Evolutionary conservation across 2,888 invertebrate species (phyloP).

Genomic region (Pardosa pseudoannulata): DNA sequence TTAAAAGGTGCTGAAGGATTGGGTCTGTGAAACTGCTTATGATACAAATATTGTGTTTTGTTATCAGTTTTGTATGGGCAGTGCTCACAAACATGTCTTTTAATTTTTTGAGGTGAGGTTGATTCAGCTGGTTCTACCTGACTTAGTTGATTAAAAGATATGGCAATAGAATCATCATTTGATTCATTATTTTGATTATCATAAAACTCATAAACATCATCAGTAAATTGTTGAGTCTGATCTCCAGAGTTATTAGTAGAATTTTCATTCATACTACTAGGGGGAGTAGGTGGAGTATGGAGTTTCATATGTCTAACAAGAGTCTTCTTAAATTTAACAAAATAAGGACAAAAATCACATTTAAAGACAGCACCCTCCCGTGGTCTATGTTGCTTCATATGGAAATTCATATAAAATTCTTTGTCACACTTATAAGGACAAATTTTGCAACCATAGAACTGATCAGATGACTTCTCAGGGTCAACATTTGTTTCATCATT

Average conservation of each 20-base stretch:
- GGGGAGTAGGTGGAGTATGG: slow-evolving; percentile 77
- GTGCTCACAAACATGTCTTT: slow-evolving; percentile 83
- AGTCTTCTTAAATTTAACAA: slow-evolving; percentile 78
- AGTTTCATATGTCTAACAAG: slow-evolving; percentile 84
- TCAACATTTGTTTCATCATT: neutral
- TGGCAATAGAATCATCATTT: slow-evolving; percentile 79
- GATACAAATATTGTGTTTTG: slow-evolving; percentile 90
- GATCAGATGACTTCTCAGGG: neutral
- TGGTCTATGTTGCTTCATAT: slow-evolving; percentile 85
- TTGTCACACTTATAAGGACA: slow-evolving; percentile 85
- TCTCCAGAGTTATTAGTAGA: neutral
- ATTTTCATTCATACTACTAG: neutral
- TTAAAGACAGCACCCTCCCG: slow-evolving; percentile 83
- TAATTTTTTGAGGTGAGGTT: slow-evolving; percentile 76
- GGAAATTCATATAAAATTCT: slow-evolving; percentile 81
- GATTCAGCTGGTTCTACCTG: slow-evolving; percentile 30
- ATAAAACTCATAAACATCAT: slow-evolving; percentile 31
- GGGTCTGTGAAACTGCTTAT: slow-evolving; percentile 89
- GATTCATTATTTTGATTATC: slow-evolving; percentile 75
- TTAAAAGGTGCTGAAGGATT: slow-evolving; percentile 85
- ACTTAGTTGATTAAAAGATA: slow-evolving; percentile 52
- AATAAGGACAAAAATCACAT: slow-evolving; percentile 89
- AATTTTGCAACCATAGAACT: slow-evolving; percentile 80
- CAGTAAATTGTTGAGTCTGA: neutral
- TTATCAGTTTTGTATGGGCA: slow-evolving; percentile 92